Evolutionary conservation across 2,888 invertebrate genomes (phyloP).

Genomic region (Drosophila sordidula): DNA sequence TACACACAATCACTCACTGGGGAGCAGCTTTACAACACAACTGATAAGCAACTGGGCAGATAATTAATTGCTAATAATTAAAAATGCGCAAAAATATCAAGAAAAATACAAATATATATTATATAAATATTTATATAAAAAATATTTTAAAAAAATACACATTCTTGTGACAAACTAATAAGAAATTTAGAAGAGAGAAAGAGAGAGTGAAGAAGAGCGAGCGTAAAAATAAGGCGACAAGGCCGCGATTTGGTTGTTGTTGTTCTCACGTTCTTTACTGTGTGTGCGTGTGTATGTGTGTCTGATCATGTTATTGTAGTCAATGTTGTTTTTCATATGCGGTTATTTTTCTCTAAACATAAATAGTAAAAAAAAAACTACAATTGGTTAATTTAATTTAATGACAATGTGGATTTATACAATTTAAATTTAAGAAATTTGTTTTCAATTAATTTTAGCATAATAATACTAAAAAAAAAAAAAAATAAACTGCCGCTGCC

Average conservation of each 20-base stretch:
- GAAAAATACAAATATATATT: constrained; percentile 15
- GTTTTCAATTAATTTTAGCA: neutral
- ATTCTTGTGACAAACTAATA: constrained; percentile 15
- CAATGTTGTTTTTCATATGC: constrained; percentile 8
- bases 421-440: neutral
- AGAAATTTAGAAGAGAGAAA: constrained; percentile 5
- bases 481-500: constrained; percentile 2
- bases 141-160: neutral
- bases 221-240: constrained; percentile 52
- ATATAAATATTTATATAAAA: neutral
- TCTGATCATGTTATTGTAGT: constrained; percentile 30
- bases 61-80: constrained; percentile 30
- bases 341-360: neutral
- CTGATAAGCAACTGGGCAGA: constrained; percentile 44
- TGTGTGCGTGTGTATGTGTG: neutral
- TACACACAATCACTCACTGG: constrained; percentile 4
- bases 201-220: constrained; percentile 2
- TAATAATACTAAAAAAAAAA: neutral
- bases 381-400: neutral
- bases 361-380: neutral
- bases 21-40: constrained; percentile 30
- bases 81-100: constrained; percentile 37
- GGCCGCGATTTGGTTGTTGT: constrained; percentile 54
- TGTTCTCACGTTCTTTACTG: constrained; percentile 8
- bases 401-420: neutral